Conservation (phyloP, 2,888 invertebrate genomes). For the Apocheima hispidaria region DNA sequence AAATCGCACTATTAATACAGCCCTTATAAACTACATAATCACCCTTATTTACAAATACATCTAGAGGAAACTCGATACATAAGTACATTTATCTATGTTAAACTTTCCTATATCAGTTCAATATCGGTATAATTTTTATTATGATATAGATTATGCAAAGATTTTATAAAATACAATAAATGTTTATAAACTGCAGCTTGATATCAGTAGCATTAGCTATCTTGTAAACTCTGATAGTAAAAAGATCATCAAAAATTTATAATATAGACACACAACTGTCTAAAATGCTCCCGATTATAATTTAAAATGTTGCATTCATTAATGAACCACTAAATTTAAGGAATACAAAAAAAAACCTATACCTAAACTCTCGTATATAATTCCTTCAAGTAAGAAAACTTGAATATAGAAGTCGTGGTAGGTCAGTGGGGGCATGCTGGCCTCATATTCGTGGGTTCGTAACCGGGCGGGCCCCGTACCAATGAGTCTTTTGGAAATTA, state of each 20-base stretch:
- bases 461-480: too few species aligned
- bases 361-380: too few species aligned
- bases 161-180: conserved; percentile 26
- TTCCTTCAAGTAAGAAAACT: too few species aligned
- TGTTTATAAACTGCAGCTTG: conserved; percentile 23
- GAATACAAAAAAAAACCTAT: too few species aligned
- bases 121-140: conserved; percentile 25
- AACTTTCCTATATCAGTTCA: conserved; percentile 33
- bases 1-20: conserved; percentile 24
- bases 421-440: too few species aligned
- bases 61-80: conserved; percentile 35
- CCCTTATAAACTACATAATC: conserved; percentile 9
- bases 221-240: conserved; percentile 38
- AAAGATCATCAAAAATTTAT: conserved; percentile 46
- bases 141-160: conserved; percentile 32
- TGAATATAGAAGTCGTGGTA: too few species aligned
- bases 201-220: conserved; percentile 21
- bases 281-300: conserved; percentile 48
- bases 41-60: conserved; percentile 31
- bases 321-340: conserved; percentile 17
- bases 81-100: conserved; percentile 10
- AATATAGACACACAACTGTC: conserved; percentile 35
- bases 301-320: conserved; percentile 15
- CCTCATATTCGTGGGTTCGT: too few species aligned
- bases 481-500: too few species aligned